Percentiles rank a stretch among this genome's conserved stretches.
Evolutionary conservation across 2,113 vertebrate species (phyloP).

Genomic region (Dasyprocta punctata): DNA sequence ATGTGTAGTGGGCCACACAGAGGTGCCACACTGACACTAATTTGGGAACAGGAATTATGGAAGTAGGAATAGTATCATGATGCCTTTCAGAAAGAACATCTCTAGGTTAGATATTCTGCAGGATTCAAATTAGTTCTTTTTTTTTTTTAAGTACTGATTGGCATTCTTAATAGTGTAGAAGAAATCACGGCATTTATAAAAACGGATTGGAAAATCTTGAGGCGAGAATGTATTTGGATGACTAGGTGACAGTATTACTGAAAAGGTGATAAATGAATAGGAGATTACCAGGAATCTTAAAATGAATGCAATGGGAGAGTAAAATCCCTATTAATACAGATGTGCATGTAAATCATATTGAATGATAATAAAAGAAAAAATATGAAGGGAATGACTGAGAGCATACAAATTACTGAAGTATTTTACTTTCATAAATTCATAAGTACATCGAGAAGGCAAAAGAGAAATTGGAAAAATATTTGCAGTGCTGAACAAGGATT

Average conservation of each 20-base stretch:
- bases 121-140: background rate
- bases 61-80: background rate
- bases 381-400: background rate
- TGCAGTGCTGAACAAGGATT: background rate
- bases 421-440: background rate
- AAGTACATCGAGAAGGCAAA: background rate
- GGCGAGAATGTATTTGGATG: background rate
- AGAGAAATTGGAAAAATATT: background rate
- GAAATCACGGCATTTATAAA: background rate
- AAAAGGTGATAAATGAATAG: background rate
- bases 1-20: background rate
- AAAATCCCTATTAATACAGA: background rate
- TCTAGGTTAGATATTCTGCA: background rate
- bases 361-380: background rate
- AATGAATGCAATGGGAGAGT: background rate
- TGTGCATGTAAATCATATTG: background rate
- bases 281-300: background rate
- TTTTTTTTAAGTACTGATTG: background rate
- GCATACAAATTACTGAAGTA: background rate
- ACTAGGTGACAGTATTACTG: background rate
- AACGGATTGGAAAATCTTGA: background rate
- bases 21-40: background rate
- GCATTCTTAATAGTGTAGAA: background rate
- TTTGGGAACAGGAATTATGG: background rate
- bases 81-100: background rate